Percentiles rank a stretch among this genome's conserved stretches.
phyloP scores from a whole-genome alignment of 2,888 invertebrate genomes.

The Aspidapion aeneum region DNA sequence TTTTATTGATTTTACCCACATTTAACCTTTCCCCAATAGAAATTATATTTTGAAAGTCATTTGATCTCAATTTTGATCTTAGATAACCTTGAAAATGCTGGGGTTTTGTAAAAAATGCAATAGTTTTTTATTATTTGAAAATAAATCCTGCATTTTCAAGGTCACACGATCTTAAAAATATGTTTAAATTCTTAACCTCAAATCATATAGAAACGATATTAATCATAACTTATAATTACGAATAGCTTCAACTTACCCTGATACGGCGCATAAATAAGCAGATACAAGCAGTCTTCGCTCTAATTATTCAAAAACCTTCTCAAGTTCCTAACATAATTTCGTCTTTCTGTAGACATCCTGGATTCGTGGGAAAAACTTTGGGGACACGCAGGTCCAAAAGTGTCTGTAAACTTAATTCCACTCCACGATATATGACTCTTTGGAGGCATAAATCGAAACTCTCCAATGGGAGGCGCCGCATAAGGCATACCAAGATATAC shows the following conservation, averaged over 20 bases:
- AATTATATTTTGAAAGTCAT: no score
- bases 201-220: no score
- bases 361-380: conserved; percentile 71
- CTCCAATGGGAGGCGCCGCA: conserved; percentile 73
- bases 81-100: no score
- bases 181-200: no score
- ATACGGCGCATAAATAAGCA: conserved; percentile 89
- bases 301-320: conserved; percentile 66
- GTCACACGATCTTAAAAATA: no score
- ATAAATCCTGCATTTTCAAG: no score
- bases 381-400: conserved; percentile 81
- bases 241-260: conserved; percentile 75
- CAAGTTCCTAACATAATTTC: conserved; percentile 68
- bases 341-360: conserved; percentile 62
- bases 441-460: conserved; percentile 55
- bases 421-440: conserved; percentile 80
- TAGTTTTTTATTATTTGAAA: no score
- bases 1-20: no score
- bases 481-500: conserved; percentile 79
- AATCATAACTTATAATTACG: no score
- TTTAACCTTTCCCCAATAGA: no score
- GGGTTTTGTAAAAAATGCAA: no score
- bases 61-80: no score
- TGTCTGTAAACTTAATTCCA: conserved; percentile 63
- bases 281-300: conserved; percentile 85